These are phyloP conservation scores for Scatophagus argus DNA, from an alignment of 2,113 vertebrate genomes.

Conservation along the genomic window DNA sequence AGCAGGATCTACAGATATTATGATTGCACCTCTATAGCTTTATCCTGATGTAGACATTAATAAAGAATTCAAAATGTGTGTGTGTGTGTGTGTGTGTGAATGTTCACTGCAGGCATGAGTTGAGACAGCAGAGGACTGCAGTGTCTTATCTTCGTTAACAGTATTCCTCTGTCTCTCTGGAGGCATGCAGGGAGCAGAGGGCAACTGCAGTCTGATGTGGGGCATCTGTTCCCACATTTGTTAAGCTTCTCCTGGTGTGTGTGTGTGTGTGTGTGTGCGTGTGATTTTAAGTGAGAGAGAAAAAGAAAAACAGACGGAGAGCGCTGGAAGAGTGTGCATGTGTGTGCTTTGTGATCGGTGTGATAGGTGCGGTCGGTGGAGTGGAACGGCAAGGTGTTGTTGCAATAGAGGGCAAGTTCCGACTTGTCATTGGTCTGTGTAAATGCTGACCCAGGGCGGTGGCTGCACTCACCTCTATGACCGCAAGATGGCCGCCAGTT, in stretches of 20 bases:
- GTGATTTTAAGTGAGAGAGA: constrained; percentile 21
- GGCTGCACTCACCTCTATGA: constrained; percentile 80
- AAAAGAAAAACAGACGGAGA: constrained; percentile 25
- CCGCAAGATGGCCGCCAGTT: constrained; percentile 74
- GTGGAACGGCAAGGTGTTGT: constrained; percentile 79
- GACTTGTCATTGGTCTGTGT: constrained; percentile 81
- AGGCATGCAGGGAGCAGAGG: constrained; percentile 75
- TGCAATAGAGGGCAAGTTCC: constrained; percentile 74
- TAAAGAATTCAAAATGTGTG: constrained; percentile 32
- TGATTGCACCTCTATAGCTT: constrained; percentile 18
- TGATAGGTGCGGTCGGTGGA: constrained; percentile 74
- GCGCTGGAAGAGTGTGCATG: constrained; percentile 23
- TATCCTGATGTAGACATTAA: constrained; percentile 31
- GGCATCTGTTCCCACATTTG: constrained; percentile 84
- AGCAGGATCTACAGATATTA: background rate
- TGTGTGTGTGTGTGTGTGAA: constrained; percentile 5
- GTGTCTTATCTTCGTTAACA: constrained; percentile 72
- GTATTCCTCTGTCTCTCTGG: constrained; percentile 70
- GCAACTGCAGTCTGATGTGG: constrained; percentile 80
- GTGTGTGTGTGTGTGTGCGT: constrained; percentile 27
- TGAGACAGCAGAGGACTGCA: constrained; percentile 69
- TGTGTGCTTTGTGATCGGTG: constrained; percentile 46
- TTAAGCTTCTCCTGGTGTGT: constrained; percentile 66
- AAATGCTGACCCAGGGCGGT: constrained; percentile 74
- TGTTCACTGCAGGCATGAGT: constrained; percentile 17